A percentile compares a stretch with the other conserved stretches of the same genome.
Conservation (phyloP, 1,140 invertebrate species). For the Drosophila teissieri region DNA sequence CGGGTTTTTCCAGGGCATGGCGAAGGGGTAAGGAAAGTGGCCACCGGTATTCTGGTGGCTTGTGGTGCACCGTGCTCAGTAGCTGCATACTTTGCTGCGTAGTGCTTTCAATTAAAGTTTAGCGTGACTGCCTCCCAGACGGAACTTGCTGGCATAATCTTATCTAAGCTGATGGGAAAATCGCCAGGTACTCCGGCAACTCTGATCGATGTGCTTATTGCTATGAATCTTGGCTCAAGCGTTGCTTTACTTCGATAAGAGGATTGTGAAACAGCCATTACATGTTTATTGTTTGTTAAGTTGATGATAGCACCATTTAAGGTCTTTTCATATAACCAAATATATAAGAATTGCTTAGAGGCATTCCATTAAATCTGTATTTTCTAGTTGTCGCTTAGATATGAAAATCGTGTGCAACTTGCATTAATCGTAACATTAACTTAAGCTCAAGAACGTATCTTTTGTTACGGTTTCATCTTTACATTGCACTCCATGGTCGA, state of each 20-base stretch:
- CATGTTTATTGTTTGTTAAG: too few relatives aligned
- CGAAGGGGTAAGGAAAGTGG: background rate
- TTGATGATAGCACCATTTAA: too few relatives aligned
- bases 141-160: slow-evolving; percentile 25
- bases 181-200: slow-evolving; percentile 4
- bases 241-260: background rate
- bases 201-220: slow-evolving; percentile 16
- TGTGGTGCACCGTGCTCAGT: slow-evolving; percentile 1
- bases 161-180: slow-evolving; percentile 44
- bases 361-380: too few relatives aligned
- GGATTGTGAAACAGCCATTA: background rate
- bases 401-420: slow-evolving; percentile 3
- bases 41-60: background rate
- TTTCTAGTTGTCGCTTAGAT: too few relatives aligned
- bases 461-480: background rate
- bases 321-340: too few relatives aligned
- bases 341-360: too few relatives aligned
- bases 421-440: background rate
- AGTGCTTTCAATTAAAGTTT: slow-evolving; percentile 46
- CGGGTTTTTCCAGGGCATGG: background rate
- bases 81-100: slow-evolving; percentile 42
- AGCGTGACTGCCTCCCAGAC: slow-evolving; percentile 20
- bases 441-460: slow-evolving; percentile 10
- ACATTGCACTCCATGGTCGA: background rate
- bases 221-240: background rate